A percentile compares a stretch with the other conserved stretches of the same genome.
Evolutionary conservation across 2,888 invertebrate species (phyloP).

Genomic region (Nasonia oneida): DNA sequence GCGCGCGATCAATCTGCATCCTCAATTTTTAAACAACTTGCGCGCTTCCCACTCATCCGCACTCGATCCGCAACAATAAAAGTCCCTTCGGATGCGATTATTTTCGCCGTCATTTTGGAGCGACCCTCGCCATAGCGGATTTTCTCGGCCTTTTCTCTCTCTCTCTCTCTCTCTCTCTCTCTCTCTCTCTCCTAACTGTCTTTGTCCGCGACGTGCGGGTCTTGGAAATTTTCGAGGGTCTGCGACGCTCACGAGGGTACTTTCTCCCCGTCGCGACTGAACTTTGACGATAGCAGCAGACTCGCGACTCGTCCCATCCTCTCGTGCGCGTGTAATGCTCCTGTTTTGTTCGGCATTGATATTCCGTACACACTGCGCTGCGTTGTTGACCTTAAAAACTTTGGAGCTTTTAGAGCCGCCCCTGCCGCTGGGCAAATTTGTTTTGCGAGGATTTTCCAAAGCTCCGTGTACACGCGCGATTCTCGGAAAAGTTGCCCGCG

Average conservation of each 20-base stretch:
- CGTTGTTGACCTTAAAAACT: conserved; percentile 13
- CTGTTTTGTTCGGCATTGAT: conserved; percentile 20
- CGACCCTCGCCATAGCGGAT: conserved; percentile 16
- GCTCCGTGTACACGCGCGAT: background rate
- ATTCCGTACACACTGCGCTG: background rate
- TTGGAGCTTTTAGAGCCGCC: background rate
- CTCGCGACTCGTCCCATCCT: conserved; percentile 1
- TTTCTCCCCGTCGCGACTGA: background rate
- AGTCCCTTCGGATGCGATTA: conserved; percentile 18
- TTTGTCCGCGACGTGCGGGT: conserved; percentile 5
- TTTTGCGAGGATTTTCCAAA: background rate
- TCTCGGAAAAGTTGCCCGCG: background rate
- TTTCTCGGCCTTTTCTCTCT: conserved; percentile 17
- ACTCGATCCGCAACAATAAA: conserved; percentile 20
- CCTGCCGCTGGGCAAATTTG: background rate
- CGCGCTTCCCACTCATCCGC: conserved; percentile 4
- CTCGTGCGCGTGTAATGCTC: conserved; percentile 1
- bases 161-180: background rate
- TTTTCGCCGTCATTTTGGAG: background rate
- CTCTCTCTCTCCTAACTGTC: background rate
- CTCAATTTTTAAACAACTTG: background rate
- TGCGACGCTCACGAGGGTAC: background rate
- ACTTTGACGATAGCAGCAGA: conserved; percentile 5
- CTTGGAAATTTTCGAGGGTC: conserved; percentile 13
- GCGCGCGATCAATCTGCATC: conserved; percentile 43